These are phyloP conservation scores for Sigmodon hispidus DNA, from an alignment of 2,113 vertebrate species.

Conservation along the genomic window DNA sequence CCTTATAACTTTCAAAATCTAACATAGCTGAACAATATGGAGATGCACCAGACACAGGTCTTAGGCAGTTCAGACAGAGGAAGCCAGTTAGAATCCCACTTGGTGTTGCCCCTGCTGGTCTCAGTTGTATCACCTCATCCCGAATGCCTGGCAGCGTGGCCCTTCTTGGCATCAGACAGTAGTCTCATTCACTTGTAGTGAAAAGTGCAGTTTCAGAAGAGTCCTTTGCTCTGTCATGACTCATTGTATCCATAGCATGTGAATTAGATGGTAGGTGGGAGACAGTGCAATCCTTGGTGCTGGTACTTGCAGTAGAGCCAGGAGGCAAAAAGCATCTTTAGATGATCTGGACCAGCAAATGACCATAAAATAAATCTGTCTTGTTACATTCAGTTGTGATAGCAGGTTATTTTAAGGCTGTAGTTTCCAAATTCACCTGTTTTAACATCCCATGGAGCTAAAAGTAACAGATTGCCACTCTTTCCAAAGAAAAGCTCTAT, in stretches of 20 bases:
- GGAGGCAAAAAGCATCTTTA: constrained; percentile 8
- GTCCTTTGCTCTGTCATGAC: neutral
- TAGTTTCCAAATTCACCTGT: neutral
- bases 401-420: neutral
- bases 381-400: neutral
- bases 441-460: neutral
- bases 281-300: neutral
- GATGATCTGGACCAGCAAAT: neutral
- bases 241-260: neutral
- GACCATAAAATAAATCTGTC: neutral
- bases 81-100: neutral
- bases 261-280: neutral
- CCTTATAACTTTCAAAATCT: neutral
- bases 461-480: neutral
- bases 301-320: neutral
- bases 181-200: neutral
- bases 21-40: neutral
- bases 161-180: neutral
- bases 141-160: neutral
- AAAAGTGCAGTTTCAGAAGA: neutral
- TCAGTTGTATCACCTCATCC: neutral
- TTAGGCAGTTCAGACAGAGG: neutral
- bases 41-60: neutral
- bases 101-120: neutral
- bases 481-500: constrained; percentile 1